These are phyloP conservation scores for Trichoplusia ni DNA, from an alignment of 1,140 invertebrate species.

Conservation along the genomic window DNA sequence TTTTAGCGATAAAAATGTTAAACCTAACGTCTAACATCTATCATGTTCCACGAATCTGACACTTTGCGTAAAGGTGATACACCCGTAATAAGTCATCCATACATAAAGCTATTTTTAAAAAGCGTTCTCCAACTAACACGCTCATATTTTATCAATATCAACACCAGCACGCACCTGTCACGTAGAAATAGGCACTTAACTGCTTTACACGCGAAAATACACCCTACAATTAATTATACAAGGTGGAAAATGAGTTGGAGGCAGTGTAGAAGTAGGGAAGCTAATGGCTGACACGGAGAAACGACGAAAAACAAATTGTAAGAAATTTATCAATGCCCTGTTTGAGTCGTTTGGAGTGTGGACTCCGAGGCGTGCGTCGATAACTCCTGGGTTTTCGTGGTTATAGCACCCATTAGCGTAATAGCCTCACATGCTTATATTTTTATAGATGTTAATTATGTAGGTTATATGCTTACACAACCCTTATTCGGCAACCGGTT, in stretches of 20 bases:
- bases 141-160: slow-evolving; percentile 25
- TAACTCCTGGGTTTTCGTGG: not conserved
- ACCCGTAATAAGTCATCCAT: not conserved
- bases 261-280: not conserved
- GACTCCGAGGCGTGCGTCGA: not conserved
- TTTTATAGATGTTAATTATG: too few relatives aligned
- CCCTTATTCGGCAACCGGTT: too few relatives aligned
- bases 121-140: not conserved
- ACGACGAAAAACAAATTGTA: slow-evolving; percentile 25
- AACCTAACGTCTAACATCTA: too few relatives aligned
- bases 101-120: not conserved
- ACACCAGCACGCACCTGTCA: slow-evolving; percentile 20
- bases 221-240: not conserved
- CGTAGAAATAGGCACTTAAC: slow-evolving; percentile 9
- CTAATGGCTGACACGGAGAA: slow-evolving; percentile 21
- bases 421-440: not conserved
- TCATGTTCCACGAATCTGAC: too few relatives aligned
- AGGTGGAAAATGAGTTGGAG: not conserved
- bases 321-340: slow-evolving; percentile 20
- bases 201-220: not conserved
- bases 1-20: too few relatives aligned
- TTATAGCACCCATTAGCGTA: not conserved
- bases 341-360: not conserved
- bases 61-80: too few relatives aligned
- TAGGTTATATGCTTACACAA: too few relatives aligned